Percentiles rank a stretch among this genome's conserved stretches.
Conservation (phyloP, 2,888 invertebrate species). For the Horisme vitalbata region DNA sequence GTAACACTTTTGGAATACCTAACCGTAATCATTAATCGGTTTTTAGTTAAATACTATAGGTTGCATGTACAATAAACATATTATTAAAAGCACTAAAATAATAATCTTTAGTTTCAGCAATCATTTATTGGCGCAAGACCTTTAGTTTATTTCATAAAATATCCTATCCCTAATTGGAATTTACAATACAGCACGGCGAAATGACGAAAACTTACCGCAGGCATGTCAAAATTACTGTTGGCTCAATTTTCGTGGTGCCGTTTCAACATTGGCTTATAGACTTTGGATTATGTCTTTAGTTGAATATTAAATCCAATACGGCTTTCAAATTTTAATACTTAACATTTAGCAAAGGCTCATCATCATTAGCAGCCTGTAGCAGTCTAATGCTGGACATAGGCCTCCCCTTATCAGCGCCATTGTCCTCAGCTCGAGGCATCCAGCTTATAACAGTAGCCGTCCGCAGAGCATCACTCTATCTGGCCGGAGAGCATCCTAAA, state of each 20-base stretch:
- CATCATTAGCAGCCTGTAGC: too few species aligned
- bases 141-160: slow-evolving; percentile 23
- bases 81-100: neutral
- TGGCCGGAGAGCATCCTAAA: too few species aligned
- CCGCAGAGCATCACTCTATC: too few species aligned
- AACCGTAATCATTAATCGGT: too few species aligned
- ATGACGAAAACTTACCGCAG: slow-evolving; percentile 52
- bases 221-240: slow-evolving; percentile 42
- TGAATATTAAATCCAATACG: too few species aligned
- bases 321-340: too few species aligned
- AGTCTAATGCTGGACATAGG: too few species aligned
- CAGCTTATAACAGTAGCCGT: too few species aligned
- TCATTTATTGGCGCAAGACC: slow-evolving; percentile 19
- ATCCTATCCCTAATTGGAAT: slow-evolving; percentile 38
- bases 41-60: neutral
- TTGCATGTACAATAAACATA: neutral
- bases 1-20: too few species aligned
- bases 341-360: too few species aligned
- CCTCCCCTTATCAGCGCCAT: too few species aligned
- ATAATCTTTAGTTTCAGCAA: slow-evolving; percentile 9
- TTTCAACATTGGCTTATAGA: slow-evolving; percentile 42
- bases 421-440: too few species aligned
- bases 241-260: slow-evolving; percentile 41
- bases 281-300: slow-evolving; percentile 24
- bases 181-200: slow-evolving; percentile 37